Evolutionary conservation across 2,888 invertebrate species (phyloP), one percentile per base, ranked within the genome.

Genomic region (Drosophila meridionalis): DNA sequence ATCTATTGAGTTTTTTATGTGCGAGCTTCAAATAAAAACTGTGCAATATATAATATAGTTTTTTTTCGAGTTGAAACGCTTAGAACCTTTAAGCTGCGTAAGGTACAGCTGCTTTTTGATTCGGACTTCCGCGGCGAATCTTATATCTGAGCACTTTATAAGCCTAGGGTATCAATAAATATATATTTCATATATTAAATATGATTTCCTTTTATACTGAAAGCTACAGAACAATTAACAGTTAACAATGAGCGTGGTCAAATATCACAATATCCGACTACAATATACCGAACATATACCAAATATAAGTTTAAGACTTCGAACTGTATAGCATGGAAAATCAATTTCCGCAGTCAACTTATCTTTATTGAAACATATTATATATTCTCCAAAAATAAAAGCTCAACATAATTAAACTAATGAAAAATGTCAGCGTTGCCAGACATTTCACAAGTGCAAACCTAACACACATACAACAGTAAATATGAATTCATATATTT

Each of bases 401-500:
- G 0, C 3, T 8, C n/a, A 43, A 40, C 1, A 40, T 40, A 40
- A 40, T 40, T 9, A 12, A n/a, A 7, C n/a, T 5, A 12, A 3
- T 42, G 0, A n/a, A n/a, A 0, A 42, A n/a, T 42, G 7, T 3
- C 7, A 26, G 26, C 58, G 58, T 45, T 45, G 45, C 45, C 58
- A 45, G 34, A 34, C 26, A 26, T 9, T 26, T 34, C 2, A 20
- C 9, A 6, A 11, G 4, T 45, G 4, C 9, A 20, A 20, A 45
- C 26, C 11, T 20, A 4, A 45, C 2, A 5, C 2, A 20, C 26
- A 3, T 43, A 43, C 0, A 9, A 4, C 20, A 20, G 20, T 34
- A 26, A 26, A 20, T 11, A 38, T 9, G n/a, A 36, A 34, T 52
- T 36, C 52, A 34, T 52, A 52, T 34, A 52, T 52, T 50, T 34